Base-by-base conservation (phyloP, 2,888 invertebrate genomes). In the Lepidocyrtinus sp. region DNA sequence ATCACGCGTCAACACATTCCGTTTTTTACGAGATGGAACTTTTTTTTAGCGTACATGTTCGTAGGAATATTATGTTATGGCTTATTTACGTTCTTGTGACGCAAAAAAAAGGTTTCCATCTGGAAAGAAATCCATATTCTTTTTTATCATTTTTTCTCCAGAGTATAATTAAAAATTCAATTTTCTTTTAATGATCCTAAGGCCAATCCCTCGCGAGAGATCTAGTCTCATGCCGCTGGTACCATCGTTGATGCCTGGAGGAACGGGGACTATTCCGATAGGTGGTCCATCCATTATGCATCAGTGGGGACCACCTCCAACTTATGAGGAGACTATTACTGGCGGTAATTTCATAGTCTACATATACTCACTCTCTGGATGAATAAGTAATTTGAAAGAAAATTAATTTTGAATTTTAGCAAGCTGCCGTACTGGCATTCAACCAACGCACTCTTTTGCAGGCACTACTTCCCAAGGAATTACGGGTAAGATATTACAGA, bases 271-370 rank as follows among this genome's bases (percentile, higher is more conserved):
- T 63, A 78, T 72, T 55, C 75, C 65, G 25, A 64, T 77, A 36
- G 70, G 70, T 63, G 75, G 75, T 0, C 75, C 75, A 21, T 73
- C 68, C 65, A 76, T 74, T 63, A 62, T 67, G 62, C 76, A 12
- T 73, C 77, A 5, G 1, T 86, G 86, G 86, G 86, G 85, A 2
- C 86, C 86, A 17, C 86, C 86, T 2, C 86, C 86, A n/a, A 83
- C 86, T 1, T 86, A 86, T 50, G 80, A 83, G 50, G 74, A 77
- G 36, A 55, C 68, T 12, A 12, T 36, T 36, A 36, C 36, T 22
- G 25, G 45, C 5, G 24, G 64, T 22, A n/a, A n/a, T n/a, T n/a
- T n/a, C n/a, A n/a, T n/a, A n/a, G n/a, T n/a, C n/a, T n/a, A n/a
- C n/a, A n/a, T n/a, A n/a, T n/a, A n/a, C n/a, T n/a, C n/a, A n/a